Conservation (phyloP, 1,140 invertebrate genomes). For the Eurosta solidaginis region DNA sequence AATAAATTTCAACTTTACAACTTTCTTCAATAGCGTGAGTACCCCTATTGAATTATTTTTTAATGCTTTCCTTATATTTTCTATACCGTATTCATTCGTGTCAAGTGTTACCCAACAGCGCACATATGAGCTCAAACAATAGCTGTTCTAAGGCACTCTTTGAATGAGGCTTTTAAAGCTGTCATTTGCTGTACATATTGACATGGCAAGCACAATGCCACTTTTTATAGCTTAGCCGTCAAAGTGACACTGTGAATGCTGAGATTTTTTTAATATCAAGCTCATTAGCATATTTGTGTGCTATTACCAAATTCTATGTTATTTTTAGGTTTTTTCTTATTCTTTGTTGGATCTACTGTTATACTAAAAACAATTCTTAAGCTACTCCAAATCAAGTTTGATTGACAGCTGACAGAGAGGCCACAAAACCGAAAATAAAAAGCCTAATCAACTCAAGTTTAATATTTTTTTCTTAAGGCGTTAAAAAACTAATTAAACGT, state of each 20-base stretch:
- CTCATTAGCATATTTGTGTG: conserved; percentile 14
- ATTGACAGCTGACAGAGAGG: conserved; percentile 2
- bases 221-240: neutral
- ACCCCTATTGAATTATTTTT: neutral
- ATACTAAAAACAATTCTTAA: neutral
- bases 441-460: neutral
- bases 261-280: neutral
- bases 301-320: neutral
- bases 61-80: neutral
- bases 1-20: neutral
- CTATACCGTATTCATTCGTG: neutral
- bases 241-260: neutral
- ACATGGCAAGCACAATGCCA: neutral
- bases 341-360: too few species aligned
- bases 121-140: neutral
- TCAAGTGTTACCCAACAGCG: neutral
- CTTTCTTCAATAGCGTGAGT: neutral
- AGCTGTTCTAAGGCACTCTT: neutral
- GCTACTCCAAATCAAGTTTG: neutral
- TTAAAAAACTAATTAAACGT: neutral
- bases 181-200: neutral
- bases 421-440: neutral
- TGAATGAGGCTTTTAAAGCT: neutral
- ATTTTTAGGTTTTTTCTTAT: neutral
- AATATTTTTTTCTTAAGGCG: neutral